Conservation (phyloP, 2,113 vertebrate genomes). For the Strigops habroptila region DNA sequence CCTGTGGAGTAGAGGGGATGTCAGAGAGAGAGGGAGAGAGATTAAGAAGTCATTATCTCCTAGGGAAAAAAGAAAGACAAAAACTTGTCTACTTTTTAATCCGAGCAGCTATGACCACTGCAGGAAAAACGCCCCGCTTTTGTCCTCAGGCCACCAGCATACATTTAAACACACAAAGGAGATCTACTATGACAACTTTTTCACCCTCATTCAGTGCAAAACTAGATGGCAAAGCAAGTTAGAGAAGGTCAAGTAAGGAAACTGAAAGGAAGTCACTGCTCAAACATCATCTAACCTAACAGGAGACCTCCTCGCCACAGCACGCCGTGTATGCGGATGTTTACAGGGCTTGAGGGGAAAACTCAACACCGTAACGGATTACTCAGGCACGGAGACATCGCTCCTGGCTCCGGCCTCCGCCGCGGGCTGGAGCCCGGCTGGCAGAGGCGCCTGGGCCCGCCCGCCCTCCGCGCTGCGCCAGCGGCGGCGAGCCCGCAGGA, state of each 20-base stretch:
- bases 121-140: neutral
- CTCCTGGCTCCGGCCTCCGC: neutral
- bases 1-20: constrained; percentile 10
- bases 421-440: neutral
- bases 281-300: neutral
- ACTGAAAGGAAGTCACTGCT: neutral
- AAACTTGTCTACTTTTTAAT: neutral
- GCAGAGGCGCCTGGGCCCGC: neutral
- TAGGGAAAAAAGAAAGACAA: constrained; percentile 36
- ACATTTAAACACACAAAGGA: neutral
- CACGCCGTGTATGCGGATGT: accelerated
- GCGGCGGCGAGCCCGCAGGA: neutral
- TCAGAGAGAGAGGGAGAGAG: constrained; percentile 16
- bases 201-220: neutral
- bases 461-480: neutral
- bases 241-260: neutral
- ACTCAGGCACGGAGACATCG: accelerated
- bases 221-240: accelerated
- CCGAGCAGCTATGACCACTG: neutral
- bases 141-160: neutral
- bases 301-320: accelerated
- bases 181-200: no score
- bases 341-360: neutral
- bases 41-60: constrained; percentile 38
- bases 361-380: neutral